Conservation (phyloP, 2,797 vertebrate species). For the Phrynocephalus guinanensis region DNA sequence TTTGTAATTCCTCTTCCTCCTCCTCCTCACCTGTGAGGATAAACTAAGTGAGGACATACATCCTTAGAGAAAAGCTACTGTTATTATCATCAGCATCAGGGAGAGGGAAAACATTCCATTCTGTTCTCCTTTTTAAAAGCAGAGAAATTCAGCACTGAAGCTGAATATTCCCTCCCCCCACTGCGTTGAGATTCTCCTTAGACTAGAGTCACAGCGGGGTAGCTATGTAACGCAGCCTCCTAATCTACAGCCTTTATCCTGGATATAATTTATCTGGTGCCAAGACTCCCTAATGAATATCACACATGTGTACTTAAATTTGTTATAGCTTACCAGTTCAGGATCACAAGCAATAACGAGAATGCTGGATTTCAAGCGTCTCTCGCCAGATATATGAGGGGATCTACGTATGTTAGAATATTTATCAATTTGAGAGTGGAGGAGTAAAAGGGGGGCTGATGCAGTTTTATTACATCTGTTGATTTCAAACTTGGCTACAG, state of each 20-base stretch:
- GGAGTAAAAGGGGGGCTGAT: neutral
- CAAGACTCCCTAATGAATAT: constrained; percentile 53
- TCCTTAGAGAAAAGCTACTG: neutral
- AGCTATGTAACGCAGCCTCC: constrained; percentile 50
- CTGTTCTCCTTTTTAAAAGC: constrained; percentile 19
- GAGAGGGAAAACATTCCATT: neutral
- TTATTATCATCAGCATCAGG: neutral
- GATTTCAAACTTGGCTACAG: constrained; percentile 17
- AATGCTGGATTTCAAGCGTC: constrained; percentile 38
- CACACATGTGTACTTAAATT: constrained; percentile 32
- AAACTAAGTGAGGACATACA: no score
- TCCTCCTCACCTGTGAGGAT: no score
- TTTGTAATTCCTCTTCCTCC: no score
- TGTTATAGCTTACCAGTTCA: constrained; percentile 27
- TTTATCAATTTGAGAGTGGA: constrained; percentile 30
- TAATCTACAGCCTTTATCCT: constrained; percentile 46
- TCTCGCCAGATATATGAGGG: constrained; percentile 30
- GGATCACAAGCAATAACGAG: constrained; percentile 36
- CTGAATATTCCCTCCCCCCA: constrained; percentile 35
- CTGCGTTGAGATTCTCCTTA: constrained; percentile 26
- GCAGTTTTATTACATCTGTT: constrained; percentile 29
- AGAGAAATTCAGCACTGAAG: neutral
- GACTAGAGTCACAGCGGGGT: constrained; percentile 44
- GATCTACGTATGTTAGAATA: neutral
- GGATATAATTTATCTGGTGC: constrained; percentile 45